These are phyloP conservation scores for Pseudolycoriella hygida DNA, from an alignment of 2,888 invertebrate species.

Conservation along the genomic window DNA sequence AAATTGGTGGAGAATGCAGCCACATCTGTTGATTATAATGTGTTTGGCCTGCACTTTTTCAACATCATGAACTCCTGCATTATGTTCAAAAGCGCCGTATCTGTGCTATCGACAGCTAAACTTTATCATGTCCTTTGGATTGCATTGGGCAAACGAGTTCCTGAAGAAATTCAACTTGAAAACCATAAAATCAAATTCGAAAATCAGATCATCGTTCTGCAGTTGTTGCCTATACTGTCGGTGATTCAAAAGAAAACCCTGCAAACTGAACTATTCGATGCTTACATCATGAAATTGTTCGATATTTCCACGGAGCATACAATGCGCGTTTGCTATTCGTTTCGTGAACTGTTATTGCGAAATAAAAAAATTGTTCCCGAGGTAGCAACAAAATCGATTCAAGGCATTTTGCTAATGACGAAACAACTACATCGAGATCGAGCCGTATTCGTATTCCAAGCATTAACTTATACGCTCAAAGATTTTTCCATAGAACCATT, in stretches of 20 bases:
- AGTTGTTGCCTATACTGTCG: conserved; percentile 42
- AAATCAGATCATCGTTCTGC: conserved; percentile 40
- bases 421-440: conserved; percentile 39
- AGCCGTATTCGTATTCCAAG: conserved; percentile 35
- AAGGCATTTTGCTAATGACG: conserved; percentile 27
- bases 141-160: conserved; percentile 21
- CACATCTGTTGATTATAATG: conserved; percentile 11
- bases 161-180: conserved; percentile 23
- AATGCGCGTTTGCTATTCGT: conserved; percentile 37
- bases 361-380: conserved; percentile 17
- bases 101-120: conserved; percentile 23
- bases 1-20: conserved; percentile 1
- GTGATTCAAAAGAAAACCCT: conserved; percentile 22
- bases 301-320: conserved; percentile 45
- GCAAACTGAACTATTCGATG: conserved; percentile 31
- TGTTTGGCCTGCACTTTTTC: conserved; percentile 24
- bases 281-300: conserved; percentile 39
- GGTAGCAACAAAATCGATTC: conserved; percentile 23
- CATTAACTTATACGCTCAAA: not conserved
- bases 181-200: conserved; percentile 30
- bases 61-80: conserved; percentile 27
- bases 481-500: not conserved
- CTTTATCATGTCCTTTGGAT: conserved; percentile 29
- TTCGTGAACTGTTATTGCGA: conserved; percentile 32
- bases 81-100: conserved; percentile 20